These are phyloP conservation scores for Cepaea hortensis DNA, from an alignment of 2,888 invertebrate genomes.

Conservation along the genomic window DNA sequence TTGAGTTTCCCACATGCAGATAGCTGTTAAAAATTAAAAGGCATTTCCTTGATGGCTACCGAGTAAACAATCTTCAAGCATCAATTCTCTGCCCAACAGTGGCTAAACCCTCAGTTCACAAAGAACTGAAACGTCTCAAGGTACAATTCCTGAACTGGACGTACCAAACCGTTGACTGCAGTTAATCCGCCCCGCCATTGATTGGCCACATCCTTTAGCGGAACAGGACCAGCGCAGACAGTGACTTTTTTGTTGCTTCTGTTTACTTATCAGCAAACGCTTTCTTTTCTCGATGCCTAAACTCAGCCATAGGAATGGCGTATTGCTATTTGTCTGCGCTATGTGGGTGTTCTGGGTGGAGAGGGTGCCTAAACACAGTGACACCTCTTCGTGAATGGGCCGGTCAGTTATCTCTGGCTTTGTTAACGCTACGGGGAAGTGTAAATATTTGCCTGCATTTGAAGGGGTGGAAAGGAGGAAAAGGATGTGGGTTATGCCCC, in stretches of 20 bases:
- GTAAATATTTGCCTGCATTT: no score
- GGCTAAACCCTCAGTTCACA: not conserved
- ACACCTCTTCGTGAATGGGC: not conserved
- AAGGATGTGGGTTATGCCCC: no score
- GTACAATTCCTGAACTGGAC: not conserved
- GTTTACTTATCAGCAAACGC: not conserved
- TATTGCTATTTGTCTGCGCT: not conserved
- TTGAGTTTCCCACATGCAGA: no score
- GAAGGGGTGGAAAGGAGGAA: no score
- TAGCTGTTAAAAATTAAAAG: no score
- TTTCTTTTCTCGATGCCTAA: no score
- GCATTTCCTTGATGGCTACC: not conserved
- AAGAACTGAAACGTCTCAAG: not conserved
- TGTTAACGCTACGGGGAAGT: no score
- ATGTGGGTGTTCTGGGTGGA: not conserved
- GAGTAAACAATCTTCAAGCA: not conserved
- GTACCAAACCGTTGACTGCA: not conserved
- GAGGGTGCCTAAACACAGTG: not conserved
- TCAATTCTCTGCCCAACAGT: not conserved
- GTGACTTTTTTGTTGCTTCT: not conserved
- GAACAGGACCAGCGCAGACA: not conserved
- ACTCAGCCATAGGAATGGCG: no score
- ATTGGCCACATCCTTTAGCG: not conserved
- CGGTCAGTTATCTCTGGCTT: no score
- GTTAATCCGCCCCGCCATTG: not conserved